Base-by-base conservation (phyloP, 2,797 vertebrate genomes). In the Neostethus bicornis region DNA sequence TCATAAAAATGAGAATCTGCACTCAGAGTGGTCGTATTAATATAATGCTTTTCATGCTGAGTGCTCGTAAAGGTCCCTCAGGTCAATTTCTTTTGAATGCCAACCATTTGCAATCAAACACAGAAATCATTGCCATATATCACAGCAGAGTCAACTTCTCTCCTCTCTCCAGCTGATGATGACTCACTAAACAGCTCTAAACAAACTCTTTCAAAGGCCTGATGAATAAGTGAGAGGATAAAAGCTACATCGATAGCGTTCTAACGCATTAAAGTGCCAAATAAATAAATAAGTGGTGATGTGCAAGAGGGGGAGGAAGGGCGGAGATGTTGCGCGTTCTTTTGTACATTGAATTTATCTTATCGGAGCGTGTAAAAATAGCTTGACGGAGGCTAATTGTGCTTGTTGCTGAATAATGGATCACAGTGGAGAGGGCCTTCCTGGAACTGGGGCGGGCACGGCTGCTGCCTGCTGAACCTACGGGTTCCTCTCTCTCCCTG, bases 371-470 rank as follows among this genome's bases (percentile, higher is more conserved):
- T 80, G 80, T 87, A 88, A 87, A 90, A 91, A 90, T 89, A 88
- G 75, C 84, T 87, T 78, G 85, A 84, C 81, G 69, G 79, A 66
- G 85, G 81, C 85, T 92, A 91, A 92, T 92, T 92, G 90, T 91
- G 88, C 89, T 88, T 64, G 80, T 75, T 84, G 77, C 87, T 92
- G 85, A 92, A 92, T 93, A 90, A 92, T 92, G 89, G 86, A 92
- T 92, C 89, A 87, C 57, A 51, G 84, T 77, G 71, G 77, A 87
- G 81, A 88, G 83, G 83, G 79, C 81, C 89, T 92, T 93, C 89
- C 89, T 91, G 91, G 86, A 90, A 87, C 71, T 80, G 80, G 68
- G 78, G 79, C 56, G 79, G 81, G 80, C 55, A 31, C 63, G 28
- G 63, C 80, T 66, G 84, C 74, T 90, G 88, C 87, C 85, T 47